Evolutionary conservation across 2,797 vertebrate species (phyloP).

Genomic region (Parotocinclus haroldoi): DNA sequence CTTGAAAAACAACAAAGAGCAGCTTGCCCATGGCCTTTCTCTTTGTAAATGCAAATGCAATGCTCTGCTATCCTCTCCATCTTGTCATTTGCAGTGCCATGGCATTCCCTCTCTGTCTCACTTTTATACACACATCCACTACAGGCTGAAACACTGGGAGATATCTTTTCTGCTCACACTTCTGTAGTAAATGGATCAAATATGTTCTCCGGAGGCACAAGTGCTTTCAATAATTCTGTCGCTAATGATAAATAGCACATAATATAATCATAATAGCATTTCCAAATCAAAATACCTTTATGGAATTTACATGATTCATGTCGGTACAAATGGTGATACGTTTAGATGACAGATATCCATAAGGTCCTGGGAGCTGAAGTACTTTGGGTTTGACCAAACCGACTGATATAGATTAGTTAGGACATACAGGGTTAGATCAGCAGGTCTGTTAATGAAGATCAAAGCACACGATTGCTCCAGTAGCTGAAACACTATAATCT

Average conservation of each 20-base stretch:
- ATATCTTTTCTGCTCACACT: slow-evolving; percentile 16
- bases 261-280: not conserved
- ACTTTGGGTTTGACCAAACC: too few relatives aligned
- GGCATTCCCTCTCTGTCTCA: slow-evolving; percentile 1
- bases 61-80: slow-evolving; percentile 3
- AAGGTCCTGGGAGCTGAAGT: too few relatives aligned
- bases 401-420: not conserved
- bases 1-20: slow-evolving; percentile 32
- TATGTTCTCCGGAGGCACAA: not conserved
- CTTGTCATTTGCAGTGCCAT: slow-evolving; percentile 14
- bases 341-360: too few relatives aligned
- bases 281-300: too few relatives aligned
- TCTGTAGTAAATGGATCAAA: slow-evolving; percentile 10
- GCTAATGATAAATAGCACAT: not conserved
- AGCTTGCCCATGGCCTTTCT: slow-evolving; percentile 16
- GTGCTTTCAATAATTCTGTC: not conserved
- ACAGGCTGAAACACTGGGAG: slow-evolving; percentile 19
- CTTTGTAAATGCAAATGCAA: slow-evolving; percentile 27
- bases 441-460: not conserved
- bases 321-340: too few relatives aligned
- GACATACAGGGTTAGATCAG: not conserved
- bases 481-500: not conserved
- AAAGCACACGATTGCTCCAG: not conserved
- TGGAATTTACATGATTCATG: too few relatives aligned
- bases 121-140: not conserved